Percentiles rank a stretch among this genome's conserved stretches.
phyloP scores from a whole-genome alignment of 2,888 invertebrate genomes.

The Pachycephus smyrnensis region DNA sequence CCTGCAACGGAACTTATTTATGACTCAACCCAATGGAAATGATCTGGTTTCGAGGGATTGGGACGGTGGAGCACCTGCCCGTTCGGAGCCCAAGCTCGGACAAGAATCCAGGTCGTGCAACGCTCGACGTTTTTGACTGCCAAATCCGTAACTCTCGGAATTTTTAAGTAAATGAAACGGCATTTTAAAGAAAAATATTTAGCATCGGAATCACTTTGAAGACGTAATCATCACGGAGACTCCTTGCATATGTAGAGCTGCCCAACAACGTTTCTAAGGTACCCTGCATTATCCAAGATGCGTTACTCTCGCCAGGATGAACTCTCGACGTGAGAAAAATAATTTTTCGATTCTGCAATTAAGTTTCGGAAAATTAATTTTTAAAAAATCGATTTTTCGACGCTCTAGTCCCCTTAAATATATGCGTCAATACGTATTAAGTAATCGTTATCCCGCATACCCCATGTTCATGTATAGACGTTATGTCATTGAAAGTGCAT shows the following conservation, averaged over 20 bases:
- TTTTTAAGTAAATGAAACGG: too few relatives aligned
- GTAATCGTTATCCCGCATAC: too few relatives aligned
- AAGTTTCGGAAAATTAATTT: neutral
- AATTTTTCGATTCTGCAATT: slow-evolving; percentile 73
- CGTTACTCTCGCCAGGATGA: slow-evolving; percentile 90
- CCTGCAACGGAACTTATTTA: too few relatives aligned
- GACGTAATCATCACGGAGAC: slow-evolving; percentile 78
- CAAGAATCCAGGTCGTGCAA: too few relatives aligned
- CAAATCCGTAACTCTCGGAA: too few relatives aligned
- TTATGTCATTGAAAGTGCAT: slow-evolving; percentile 13
- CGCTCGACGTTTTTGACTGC: too few relatives aligned
- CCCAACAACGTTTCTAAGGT: slow-evolving; percentile 76
- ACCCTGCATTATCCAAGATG: slow-evolving; percentile 91
- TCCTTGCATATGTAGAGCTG: slow-evolving; percentile 70
- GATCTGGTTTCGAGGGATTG: too few relatives aligned
- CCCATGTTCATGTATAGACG: too few relatives aligned
- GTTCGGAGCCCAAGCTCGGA: too few relatives aligned
- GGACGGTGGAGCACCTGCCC: too few relatives aligned
- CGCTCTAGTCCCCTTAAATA: neutral
- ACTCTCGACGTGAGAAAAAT: slow-evolving; percentile 84
- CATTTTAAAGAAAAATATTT: slow-evolving; percentile 70
- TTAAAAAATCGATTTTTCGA: too few relatives aligned
- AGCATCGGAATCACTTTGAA: slow-evolving; percentile 92
- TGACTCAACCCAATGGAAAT: too few relatives aligned
- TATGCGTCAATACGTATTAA: neutral